Percentiles rank a stretch among this genome's conserved stretches.
Conservation (phyloP, 2,888 invertebrate species). For the Carcina quercana region DNA sequence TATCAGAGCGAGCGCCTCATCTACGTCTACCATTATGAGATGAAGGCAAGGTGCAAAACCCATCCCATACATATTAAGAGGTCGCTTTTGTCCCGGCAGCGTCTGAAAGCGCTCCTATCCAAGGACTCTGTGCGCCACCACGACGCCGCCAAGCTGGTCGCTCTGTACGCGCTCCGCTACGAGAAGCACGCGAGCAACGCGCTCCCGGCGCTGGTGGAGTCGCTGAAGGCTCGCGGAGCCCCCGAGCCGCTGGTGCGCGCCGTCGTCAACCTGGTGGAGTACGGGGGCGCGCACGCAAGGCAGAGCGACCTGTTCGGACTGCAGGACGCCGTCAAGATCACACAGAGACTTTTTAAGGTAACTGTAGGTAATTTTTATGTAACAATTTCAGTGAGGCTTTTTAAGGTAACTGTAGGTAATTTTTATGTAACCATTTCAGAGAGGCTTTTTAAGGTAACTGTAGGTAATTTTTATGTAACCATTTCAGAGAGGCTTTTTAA, state of each 20-base stretch:
- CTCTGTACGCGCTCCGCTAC: slow-evolving; percentile 95
- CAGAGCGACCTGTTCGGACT: slow-evolving; percentile 89
- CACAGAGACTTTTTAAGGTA: slow-evolving; percentile 90
- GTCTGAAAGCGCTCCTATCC: slow-evolving; percentile 84
- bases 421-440: slow-evolving; percentile 96
- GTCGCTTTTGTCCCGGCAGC: too few species aligned
- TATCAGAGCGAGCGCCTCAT: too few species aligned
- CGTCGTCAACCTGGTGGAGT: slow-evolving; percentile 83
- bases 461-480: slow-evolving; percentile 77
- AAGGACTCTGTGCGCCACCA: slow-evolving; percentile 81
- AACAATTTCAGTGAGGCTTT: slow-evolving; percentile 92
- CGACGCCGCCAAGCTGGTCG: slow-evolving; percentile 91
- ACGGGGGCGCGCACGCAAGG: slow-evolving; percentile 87
- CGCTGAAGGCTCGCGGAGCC: slow-evolving; percentile 82
- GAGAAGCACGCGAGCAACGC: slow-evolving; percentile 90
- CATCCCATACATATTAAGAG: too few species aligned
- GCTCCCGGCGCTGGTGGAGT: slow-evolving; percentile 82
- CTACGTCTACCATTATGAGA: too few species aligned
- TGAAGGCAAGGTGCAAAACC: too few species aligned
- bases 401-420: slow-evolving; percentile 75
- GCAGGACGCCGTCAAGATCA: slow-evolving; percentile 91
- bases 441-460: slow-evolving; percentile 82
- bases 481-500: slow-evolving; percentile 93
- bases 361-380: slow-evolving; percentile 49
- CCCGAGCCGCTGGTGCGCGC: slow-evolving; percentile 77